Conservation (phyloP, 2,888 invertebrate species). For the Aspidiotus destructor region DNA sequence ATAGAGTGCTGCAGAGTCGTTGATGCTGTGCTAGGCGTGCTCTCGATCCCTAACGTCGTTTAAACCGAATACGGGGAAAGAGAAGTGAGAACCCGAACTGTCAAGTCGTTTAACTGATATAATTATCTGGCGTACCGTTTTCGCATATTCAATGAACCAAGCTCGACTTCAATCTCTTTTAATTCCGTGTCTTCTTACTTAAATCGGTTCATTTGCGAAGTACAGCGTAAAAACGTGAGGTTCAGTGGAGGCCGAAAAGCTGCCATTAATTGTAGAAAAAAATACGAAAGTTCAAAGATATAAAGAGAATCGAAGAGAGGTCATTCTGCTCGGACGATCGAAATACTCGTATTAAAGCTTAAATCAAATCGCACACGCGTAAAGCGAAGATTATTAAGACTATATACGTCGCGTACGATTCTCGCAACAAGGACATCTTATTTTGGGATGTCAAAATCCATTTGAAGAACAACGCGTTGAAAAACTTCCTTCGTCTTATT, state of each 20-base stretch:
- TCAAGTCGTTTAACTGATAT: conserved; percentile 32
- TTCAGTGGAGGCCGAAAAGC: no score
- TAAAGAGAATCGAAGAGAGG: no score
- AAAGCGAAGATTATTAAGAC: no score
- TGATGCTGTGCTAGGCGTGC: neutral
- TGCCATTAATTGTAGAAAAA: no score
- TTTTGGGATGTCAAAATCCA: no score
- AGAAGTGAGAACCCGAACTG: conserved; percentile 19
- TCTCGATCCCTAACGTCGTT: conserved; percentile 2
- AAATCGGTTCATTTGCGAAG: conserved; percentile 32
- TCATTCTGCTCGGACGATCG: no score
- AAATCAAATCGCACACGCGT: no score
- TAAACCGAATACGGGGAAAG: neutral
- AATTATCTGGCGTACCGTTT: conserved; percentile 28
- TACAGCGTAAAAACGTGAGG: neutral
- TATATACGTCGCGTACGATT: no score
- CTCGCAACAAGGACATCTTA: no score
- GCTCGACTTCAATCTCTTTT: conserved; percentile 30
- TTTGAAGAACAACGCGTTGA: neutral
- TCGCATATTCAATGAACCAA: conserved; percentile 28
- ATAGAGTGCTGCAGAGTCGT: neutral
- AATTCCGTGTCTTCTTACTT: conserved; percentile 32
- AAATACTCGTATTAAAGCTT: no score
- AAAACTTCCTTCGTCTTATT: neutral
- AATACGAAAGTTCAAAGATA: no score